Evolutionary conservation across 2,797 vertebrate species (phyloP), one percentile per base, ranked within the genome.

Genomic region (Bufotes viridis): DNA sequence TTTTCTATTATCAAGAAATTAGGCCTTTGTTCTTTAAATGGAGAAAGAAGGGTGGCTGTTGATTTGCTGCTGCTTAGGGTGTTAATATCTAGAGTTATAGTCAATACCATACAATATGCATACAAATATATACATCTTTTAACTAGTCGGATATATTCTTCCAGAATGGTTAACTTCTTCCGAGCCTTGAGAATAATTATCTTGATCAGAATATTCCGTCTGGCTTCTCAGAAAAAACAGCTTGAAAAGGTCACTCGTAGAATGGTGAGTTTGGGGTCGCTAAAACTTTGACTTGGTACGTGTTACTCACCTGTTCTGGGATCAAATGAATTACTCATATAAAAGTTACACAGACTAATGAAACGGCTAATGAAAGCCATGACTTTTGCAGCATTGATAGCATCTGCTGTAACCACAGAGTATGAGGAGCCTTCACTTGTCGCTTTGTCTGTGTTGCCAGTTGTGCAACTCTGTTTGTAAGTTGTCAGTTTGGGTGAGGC

Each of bases 161-260:
- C 42, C 94, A 99, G 98, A 92, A 91, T 96, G 89, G 92, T 96
- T 84, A 90, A 91, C 1, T 90, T 98, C 67, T 91, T 98, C 79
- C 96, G 95, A 90, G 93, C 93, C 91, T 91, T 98, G 94, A 96
- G 97, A 91, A 93, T 99, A 89, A 78, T 98, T 76, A 97, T 98
- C 90, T 93, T 99, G 67, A 91, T 97, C 87, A 96, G 98, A 92
- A 85, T 98, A 92, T 96, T 98, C 93, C 95, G 97, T 89, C 93
- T 99, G 90, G 96, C 95, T 69, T 93, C 96, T 69, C 97, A 99
- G 90, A 97, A 95, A 93, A 95, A 95, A 91, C 96, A 97, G 76
- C 95, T 99, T 83, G 97, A 98, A 93, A 96, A 94, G 80, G 94
- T 97, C 91, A 96, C 96, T 51, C 96, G 98, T 92, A 96, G 96